A percentile compares a stretch with the other conserved stretches of the same genome.
Evolutionary conservation across 1,140 invertebrate genomes (phyloP).

Genomic region (Microplitis mediator): DNA sequence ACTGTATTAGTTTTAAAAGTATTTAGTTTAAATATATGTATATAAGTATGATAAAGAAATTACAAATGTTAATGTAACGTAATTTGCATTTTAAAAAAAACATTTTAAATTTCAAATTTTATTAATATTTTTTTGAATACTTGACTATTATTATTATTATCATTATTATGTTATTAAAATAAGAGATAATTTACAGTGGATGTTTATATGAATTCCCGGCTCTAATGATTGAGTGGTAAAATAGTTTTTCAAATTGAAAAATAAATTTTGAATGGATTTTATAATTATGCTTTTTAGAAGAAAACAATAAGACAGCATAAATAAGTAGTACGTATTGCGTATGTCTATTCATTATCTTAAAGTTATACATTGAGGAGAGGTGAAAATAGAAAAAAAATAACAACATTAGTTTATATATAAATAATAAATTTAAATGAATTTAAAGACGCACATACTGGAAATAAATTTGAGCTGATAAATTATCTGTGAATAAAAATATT

Average conservation of each 20-base stretch:
- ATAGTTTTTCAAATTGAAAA: constrained; percentile 3
- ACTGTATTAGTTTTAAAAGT: too few relatives aligned
- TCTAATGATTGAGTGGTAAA: not conserved
- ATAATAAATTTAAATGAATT: not conserved
- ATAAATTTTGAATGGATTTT: constrained; percentile 32
- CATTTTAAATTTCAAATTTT: too few relatives aligned
- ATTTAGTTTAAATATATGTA: not conserved
- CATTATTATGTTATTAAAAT: too few relatives aligned
- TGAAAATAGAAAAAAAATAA: not conserved
- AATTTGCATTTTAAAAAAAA: not conserved
- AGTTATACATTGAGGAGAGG: constrained; percentile 36
- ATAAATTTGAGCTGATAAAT: not conserved
- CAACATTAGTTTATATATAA: too few relatives aligned
- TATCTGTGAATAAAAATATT: too few relatives aligned
- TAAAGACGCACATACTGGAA: constrained; percentile 15
- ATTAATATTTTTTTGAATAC: too few relatives aligned
- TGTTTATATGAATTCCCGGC: not conserved
- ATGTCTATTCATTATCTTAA: constrained; percentile 37
- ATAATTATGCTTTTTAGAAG: constrained; percentile 41
- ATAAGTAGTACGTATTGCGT: constrained; percentile 30
- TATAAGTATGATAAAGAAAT: not conserved
- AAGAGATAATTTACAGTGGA: not conserved
- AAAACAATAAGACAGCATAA: constrained; percentile 33
- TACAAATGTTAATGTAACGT: not conserved
- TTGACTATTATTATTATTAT: too few relatives aligned